Evolutionary conservation across 2,888 invertebrate species (phyloP), one percentile per base, ranked within the genome.

Genomic region (Noctua fimbriata): DNA sequence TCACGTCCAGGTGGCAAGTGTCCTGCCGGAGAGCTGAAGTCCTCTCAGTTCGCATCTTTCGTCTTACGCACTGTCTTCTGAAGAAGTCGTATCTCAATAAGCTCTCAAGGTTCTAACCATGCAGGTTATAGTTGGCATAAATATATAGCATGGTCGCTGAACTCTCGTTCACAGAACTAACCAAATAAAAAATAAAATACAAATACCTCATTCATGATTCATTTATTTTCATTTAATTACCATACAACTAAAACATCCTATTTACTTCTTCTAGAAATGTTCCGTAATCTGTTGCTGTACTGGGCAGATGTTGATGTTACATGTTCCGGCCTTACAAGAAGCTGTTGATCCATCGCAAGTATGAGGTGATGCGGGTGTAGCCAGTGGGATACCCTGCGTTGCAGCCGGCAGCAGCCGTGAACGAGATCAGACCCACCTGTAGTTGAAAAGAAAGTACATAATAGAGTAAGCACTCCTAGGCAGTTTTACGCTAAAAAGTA

Each of bases 341-440:
- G 0, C 52, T 12, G 16, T 82, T 83, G 41, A 82, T 82, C 84
- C 84, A 82, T 18, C 36, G n/a, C 28, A 83, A 24, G 16, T 82
- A 18, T 5, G 82, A 83, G 36, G 78, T 82, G 73, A 82, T 60
- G n/a, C 82, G 84, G 0, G 84, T 78, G 65, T 69, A 70, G 12
- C 84, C 82, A 16, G 82, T 78, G 1, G 82, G 82, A 7, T 44
- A 73, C 6, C 78, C 78, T 0, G 65, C 65, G 5, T 83, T 28
- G 28, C 82, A 82, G 44, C 84, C 84, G 16, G 60, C 36, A 36
- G 76, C 67, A 0, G 60, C 32, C 52, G 67, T 82, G 63, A 82
- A 82, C 28, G 81, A 76, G 3, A 83, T 71, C 71, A 82, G 69
- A 24, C 81, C 81, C 10, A 82, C 71, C 81, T 81, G 69, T 6